phyloP scores from a whole-genome alignment of 2,888 invertebrate genomes.

The Cremastobaeus sp. region DNA sequence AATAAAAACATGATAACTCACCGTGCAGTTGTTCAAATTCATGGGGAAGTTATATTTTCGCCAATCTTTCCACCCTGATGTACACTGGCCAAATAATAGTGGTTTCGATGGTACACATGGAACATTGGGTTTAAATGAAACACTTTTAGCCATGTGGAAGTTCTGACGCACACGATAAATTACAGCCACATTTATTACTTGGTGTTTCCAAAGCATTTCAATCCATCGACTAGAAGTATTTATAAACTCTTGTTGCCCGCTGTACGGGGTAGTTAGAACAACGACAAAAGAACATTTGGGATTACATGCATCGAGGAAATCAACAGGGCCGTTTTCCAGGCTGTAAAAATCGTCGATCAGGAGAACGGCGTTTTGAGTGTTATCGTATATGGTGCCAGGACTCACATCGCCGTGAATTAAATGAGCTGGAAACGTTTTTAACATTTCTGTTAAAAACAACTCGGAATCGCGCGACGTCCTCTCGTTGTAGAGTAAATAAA shows the following conservation, averaged over 20 bases:
- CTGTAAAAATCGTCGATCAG: conserved; percentile 26
- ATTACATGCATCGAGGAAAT: conserved; percentile 36
- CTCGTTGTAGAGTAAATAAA: neutral
- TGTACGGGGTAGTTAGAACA: conserved; percentile 20
- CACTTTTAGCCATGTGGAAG: conserved; percentile 46
- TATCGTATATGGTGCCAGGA: neutral
- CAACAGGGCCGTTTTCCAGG: conserved; percentile 2
- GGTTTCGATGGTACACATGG: conserved; percentile 28
- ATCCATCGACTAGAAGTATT: conserved; percentile 12
- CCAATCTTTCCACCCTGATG: conserved; percentile 37
- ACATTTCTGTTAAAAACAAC: conserved; percentile 22
- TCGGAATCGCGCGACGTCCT: conserved; percentile 4
- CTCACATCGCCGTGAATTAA: conserved; percentile 24
- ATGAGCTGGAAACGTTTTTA: conserved; percentile 17
- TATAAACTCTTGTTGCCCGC: conserved; percentile 10
- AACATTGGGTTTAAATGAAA: conserved; percentile 28
- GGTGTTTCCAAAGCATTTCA: conserved; percentile 21
- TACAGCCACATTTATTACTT: conserved; percentile 33
- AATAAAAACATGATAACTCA: too few species aligned
- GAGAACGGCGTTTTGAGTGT: conserved; percentile 34
- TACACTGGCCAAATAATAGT: conserved; percentile 36
- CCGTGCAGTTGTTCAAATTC: conserved; percentile 41
- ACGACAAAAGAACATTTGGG: conserved; percentile 33
- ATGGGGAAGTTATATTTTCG: conserved; percentile 12
- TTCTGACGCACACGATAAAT: conserved; percentile 20